Evolutionary conservation across 1,140 invertebrate species (phyloP).

Genomic region (Drosophila dunni): DNA sequence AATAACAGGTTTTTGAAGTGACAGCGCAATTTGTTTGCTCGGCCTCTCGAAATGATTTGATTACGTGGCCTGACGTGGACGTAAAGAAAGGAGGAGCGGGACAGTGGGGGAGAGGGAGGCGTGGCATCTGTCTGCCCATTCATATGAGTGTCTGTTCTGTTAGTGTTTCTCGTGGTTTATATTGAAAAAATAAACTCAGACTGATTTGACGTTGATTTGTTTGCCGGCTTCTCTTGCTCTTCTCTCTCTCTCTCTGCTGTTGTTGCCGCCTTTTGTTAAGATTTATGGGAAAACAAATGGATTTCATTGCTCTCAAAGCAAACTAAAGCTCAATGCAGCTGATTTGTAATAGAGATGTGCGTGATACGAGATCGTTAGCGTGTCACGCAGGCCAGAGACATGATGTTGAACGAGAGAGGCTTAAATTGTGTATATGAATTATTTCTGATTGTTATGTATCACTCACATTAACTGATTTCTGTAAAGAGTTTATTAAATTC

Average conservation of each 20-base stretch:
- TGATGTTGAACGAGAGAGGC: background rate
- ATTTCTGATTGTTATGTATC: too few relatives aligned
- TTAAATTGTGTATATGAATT: background rate
- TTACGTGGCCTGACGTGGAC: constrained; percentile 47
- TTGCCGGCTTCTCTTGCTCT: constrained; percentile 29
- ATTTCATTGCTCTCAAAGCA: constrained; percentile 29
- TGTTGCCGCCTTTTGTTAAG: constrained; percentile 18
- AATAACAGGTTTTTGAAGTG: constrained; percentile 52
- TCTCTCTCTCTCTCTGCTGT: background rate
- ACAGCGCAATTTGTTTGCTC: constrained; percentile 55
- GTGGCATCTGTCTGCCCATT: constrained; percentile 8
- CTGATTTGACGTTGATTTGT: constrained; percentile 54
- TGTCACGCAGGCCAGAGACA: background rate
- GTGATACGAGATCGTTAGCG: constrained; percentile 33
- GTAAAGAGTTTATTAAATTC: background rate
- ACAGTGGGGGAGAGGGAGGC: background rate
- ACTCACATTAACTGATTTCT: too few relatives aligned
- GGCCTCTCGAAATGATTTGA: constrained; percentile 64
- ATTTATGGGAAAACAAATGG: constrained; percentile 42
- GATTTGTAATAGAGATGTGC: constrained; percentile 8
- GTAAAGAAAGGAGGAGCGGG: constrained; percentile 2
- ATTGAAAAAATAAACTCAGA: constrained; percentile 24
- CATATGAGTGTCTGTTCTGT: constrained; percentile 28
- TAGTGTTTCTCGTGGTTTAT: constrained; percentile 12
- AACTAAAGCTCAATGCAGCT: constrained; percentile 12